These are phyloP conservation scores for Ashinkailepas kermadecensis DNA, from an alignment of 2,888 invertebrate genomes.

Conservation along the genomic window DNA sequence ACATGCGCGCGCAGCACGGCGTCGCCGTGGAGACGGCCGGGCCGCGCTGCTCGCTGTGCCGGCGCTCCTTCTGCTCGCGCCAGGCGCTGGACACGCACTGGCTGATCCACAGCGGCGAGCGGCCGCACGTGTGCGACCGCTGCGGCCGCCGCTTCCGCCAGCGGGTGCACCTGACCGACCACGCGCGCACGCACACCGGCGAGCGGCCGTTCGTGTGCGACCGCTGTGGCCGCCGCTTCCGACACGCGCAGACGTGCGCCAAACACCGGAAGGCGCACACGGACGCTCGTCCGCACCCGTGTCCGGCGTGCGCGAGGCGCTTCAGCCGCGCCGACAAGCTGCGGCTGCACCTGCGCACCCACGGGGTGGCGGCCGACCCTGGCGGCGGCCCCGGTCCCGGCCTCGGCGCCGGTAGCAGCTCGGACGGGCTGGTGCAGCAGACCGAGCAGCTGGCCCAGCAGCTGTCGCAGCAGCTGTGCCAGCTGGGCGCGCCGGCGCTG, in stretches of 20 bases:
- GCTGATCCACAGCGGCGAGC: not conserved
- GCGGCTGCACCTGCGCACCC: not conserved
- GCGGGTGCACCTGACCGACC: not conserved
- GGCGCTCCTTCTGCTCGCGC: not conserved
- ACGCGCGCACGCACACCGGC: constrained; percentile 19
- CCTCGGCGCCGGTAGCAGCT: too few relatives aligned
- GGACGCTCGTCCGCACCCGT: not conserved
- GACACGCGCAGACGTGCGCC: not conserved
- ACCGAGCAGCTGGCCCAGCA: not conserved
- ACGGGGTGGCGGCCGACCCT: not conserved
- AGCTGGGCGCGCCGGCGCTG: not conserved
- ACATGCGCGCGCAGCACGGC: not conserved
- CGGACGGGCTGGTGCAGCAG: too few relatives aligned
- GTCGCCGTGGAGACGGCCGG: not conserved
- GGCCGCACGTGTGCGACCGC: not conserved
- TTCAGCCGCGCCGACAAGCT: not conserved
- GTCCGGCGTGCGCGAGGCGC: not conserved
- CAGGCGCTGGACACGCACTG: constrained; percentile 11
- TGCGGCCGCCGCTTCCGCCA: constrained; percentile 17
- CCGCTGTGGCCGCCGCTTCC: not conserved
- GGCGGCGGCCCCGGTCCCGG: too few relatives aligned
- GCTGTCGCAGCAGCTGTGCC: not conserved
- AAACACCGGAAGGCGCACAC: not conserved
- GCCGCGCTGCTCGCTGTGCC: constrained; percentile 2
- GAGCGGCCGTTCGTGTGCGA: constrained; percentile 10